A percentile compares a stretch with the other conserved stretches of the same genome.
These are phyloP conservation scores for Anodontia alba DNA, from an alignment of 2,888 invertebrate species.

Conservation along the genomic window DNA sequence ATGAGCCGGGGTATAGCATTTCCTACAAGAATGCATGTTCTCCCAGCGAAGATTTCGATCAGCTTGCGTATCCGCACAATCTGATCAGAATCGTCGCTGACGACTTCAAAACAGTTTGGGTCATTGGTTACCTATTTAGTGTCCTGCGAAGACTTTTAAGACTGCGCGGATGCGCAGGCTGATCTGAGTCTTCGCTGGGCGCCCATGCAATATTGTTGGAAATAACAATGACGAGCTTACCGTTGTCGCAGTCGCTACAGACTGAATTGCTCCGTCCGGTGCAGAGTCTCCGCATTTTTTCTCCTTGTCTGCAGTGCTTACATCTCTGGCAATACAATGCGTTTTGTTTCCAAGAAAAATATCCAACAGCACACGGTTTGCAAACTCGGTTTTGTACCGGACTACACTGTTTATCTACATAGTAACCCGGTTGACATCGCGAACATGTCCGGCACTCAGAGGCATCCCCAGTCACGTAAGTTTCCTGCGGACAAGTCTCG, in stretches of 20 bases:
- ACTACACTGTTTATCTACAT: conserved; percentile 6
- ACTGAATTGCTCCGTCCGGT: not conserved
- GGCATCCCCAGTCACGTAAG: not conserved
- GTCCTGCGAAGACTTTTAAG: too few species aligned
- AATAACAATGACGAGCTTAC: too few species aligned
- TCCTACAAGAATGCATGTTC: too few species aligned
- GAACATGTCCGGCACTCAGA: not conserved
- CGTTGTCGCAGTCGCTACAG: not conserved
- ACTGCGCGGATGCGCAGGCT: too few species aligned
- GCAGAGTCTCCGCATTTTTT: not conserved
- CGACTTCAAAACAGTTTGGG: too few species aligned
- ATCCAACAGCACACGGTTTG: not conserved
- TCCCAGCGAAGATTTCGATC: too few species aligned
- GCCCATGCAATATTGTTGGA: too few species aligned
- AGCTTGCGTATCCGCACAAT: too few species aligned
- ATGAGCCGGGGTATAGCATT: too few species aligned
- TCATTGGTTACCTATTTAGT: too few species aligned
- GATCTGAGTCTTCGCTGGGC: too few species aligned
- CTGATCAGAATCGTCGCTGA: too few species aligned
- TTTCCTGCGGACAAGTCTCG: not conserved
- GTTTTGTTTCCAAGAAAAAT: not conserved
- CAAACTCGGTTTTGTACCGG: not conserved
- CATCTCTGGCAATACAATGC: not conserved
- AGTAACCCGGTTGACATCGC: conserved; percentile 8
- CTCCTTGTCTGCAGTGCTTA: not conserved